These are phyloP conservation scores for Bellardia bayeri DNA, from an alignment of 2,888 invertebrate species.

Conservation along the genomic window DNA sequence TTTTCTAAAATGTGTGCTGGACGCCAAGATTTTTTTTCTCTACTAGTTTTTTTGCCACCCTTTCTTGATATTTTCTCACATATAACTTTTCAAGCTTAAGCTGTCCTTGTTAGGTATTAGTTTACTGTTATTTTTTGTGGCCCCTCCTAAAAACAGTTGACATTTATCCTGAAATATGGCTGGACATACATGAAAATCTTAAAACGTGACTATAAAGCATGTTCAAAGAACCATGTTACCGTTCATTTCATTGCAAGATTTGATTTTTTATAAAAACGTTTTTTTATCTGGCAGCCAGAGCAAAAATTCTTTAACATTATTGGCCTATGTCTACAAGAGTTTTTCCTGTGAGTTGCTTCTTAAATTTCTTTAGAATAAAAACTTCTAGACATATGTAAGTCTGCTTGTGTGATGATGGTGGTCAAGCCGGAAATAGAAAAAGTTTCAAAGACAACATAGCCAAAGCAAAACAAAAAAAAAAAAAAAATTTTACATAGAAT, in stretches of 20 bases:
- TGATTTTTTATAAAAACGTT: neutral
- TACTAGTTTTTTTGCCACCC: constrained; percentile 9
- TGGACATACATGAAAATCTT: constrained; percentile 78
- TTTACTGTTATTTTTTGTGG: neutral
- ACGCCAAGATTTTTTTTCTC: constrained; percentile 51
- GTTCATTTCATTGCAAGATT: constrained; percentile 2
- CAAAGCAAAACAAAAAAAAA: constrained; percentile 12
- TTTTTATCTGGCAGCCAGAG: constrained; percentile 28
- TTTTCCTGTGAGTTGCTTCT: constrained; percentile 7
- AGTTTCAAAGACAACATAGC: constrained; percentile 48
- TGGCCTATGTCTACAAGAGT: constrained; percentile 56
- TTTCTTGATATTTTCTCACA: constrained; percentile 1
- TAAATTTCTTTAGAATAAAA: neutral
- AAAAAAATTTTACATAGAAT: constrained; percentile 37
- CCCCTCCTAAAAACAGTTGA: constrained; percentile 68
- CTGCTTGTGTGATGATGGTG: constrained; percentile 31
- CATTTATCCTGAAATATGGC: constrained; percentile 80
- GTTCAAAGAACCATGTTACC: constrained; percentile 56
- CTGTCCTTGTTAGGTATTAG: constrained; percentile 44
- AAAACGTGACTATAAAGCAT: constrained; percentile 75
- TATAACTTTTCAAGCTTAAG: constrained; percentile 1
- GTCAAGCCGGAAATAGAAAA: constrained; percentile 64
- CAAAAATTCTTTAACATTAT: constrained; percentile 32
- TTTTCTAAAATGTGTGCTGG: constrained; percentile 33
- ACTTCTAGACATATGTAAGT: constrained; percentile 3